These are phyloP conservation scores for Microtus oregoni DNA, from an alignment of 2,113 vertebrate species.

Conservation along the genomic window DNA sequence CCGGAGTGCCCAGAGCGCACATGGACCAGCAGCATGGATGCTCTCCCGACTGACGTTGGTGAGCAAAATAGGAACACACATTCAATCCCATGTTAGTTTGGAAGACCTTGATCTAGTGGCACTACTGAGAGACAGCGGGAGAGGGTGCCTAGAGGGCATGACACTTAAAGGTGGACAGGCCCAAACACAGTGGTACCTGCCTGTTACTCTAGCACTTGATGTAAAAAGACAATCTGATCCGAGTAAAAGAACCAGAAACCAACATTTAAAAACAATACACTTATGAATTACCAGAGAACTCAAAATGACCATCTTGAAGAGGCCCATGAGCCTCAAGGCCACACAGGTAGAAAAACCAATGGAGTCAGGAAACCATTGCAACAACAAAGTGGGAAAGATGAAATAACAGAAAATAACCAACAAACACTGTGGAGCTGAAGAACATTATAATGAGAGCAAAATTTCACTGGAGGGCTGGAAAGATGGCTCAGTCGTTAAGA, in stretches of 20 bases:
- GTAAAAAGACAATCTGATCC: neutral
- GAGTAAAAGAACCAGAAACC: conserved; percentile 5
- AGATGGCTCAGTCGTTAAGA: neutral
- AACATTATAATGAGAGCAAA: conserved; percentile 3
- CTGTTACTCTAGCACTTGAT: neutral
- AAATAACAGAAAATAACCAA: neutral
- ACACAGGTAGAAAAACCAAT: neutral
- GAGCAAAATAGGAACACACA: neutral
- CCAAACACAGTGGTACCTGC: neutral
- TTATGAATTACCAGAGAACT: conserved; percentile 3
- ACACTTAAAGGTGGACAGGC: neutral
- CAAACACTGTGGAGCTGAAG: neutral
- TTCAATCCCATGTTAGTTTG: neutral
- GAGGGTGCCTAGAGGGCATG: neutral
- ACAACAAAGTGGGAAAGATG: neutral
- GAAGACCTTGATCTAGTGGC: neutral
- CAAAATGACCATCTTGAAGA: neutral
- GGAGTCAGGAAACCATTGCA: neutral
- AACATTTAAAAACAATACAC: neutral
- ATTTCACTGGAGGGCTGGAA: neutral
- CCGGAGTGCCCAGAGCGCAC: neutral
- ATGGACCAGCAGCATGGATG: neutral
- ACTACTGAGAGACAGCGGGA: neutral
- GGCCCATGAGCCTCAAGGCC: neutral
- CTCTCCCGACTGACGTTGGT: too few relatives aligned